Evolutionary conservation across 2,888 invertebrate species (phyloP), one percentile per base, ranked within the genome.

Genomic region (Eucriotettix oculatus): DNA sequence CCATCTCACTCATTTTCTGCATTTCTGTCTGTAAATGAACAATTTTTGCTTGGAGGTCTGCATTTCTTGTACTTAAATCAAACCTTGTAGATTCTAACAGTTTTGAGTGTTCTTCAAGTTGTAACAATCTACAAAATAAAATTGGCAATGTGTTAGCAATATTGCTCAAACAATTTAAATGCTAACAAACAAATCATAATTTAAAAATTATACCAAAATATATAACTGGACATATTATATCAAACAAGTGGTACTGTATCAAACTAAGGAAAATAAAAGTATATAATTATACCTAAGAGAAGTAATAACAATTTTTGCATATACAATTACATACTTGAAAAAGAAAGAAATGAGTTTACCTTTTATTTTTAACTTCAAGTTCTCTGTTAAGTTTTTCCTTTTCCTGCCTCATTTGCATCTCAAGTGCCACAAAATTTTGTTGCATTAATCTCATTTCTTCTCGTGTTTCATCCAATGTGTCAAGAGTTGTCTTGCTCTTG

Each of bases 381-480:
- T 73, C 77, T 43, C 75, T 73, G 67, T 81, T 84, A 71, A 85
- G 72, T 67, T 72, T 77, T 52, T 76, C 73, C 68, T 81, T 84
- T 71, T 87, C 85, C 58, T 79, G 78, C 68, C 83, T 85, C 79
- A 87, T 82, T 64, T 85, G 82, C 56, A 76, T 75, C 74, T 90
- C 88, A 72, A 84, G 76, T 14, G 78, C 76, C 42, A 85, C 76
- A 71, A 90, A 87, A 71, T 85, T 84, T 67, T 84, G 81, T 72
- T 90, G 90, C 86, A 89, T 86, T 68, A 82, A 79, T 68, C 82
- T 79, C 85, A 90, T 86, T 75, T 90, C 86, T 66, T 85, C 83
- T 69, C 84, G 84, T 16, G 88, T 88, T 63, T 90, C 87, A 71
- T 90, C 88, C 57, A 89, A 76, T 65, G 85, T 80, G 67, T 83